A percentile compares a stretch with the other conserved stretches of the same genome.
Evolutionary conservation across 2,113 vertebrate species (phyloP).

Genomic region (Genyomyrus donnyi): DNA sequence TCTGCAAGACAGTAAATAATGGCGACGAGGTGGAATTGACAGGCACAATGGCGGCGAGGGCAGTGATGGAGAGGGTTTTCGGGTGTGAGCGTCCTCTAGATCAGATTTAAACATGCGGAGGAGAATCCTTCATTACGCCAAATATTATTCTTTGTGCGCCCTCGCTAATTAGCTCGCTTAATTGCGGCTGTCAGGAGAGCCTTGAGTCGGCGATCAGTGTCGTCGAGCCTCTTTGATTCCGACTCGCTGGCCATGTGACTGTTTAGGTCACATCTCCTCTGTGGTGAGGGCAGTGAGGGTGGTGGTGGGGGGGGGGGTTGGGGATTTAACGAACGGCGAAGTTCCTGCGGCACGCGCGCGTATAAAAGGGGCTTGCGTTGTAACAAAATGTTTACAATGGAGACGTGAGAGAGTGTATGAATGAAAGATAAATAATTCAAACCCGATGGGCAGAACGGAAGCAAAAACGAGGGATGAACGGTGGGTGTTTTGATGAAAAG

Average conservation of each 20-base stretch:
- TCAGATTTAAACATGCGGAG: slow-evolving; percentile 69
- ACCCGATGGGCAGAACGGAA: not conserved
- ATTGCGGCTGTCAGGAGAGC: slow-evolving; percentile 74
- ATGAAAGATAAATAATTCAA: not conserved
- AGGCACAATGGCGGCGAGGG: not conserved
- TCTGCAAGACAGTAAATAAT: slow-evolving; percentile 13
- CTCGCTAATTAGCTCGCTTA: slow-evolving; percentile 78
- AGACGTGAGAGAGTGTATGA: not conserved
- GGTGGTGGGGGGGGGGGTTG: too few species aligned
- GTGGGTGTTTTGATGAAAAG: slow-evolving; percentile 16
- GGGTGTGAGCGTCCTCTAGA: slow-evolving; percentile 13
- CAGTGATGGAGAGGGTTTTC: slow-evolving; percentile 6
- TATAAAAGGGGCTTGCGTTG: too few species aligned
- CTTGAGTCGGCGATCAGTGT: slow-evolving; percentile 58
- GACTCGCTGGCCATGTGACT: not conserved
- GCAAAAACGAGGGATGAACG: not conserved
- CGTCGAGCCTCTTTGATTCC: slow-evolving; percentile 35
- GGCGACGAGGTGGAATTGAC: not conserved
- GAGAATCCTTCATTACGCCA: slow-evolving; percentile 70
- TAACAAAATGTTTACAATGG: not conserved
- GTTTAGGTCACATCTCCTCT: not conserved
- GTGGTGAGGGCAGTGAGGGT: not conserved
- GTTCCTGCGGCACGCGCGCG: too few species aligned
- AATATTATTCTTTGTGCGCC: slow-evolving; percentile 77
- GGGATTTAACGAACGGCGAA: not conserved